Evolutionary conservation across 2,888 invertebrate genomes (phyloP).

Genomic region (Metalampra italica): DNA sequence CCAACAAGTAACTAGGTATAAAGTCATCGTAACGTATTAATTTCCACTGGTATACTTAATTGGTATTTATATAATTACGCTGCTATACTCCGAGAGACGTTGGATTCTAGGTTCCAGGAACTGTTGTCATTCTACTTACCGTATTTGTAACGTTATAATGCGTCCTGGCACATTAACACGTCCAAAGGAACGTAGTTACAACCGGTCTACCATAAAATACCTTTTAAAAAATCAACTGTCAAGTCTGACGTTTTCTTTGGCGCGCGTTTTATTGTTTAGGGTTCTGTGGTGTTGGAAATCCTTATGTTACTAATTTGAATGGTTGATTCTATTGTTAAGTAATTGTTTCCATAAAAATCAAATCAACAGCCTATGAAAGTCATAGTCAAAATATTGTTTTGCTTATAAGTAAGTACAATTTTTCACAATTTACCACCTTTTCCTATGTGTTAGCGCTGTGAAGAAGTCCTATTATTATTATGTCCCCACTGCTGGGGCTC

Average conservation of each 20-base stretch:
- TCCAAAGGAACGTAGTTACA: slow-evolving; percentile 1
- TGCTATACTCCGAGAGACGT: too few species aligned
- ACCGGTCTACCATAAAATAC: slow-evolving; percentile 6
- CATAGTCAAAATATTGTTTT: too few species aligned
- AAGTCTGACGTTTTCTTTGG: slow-evolving; percentile 17
- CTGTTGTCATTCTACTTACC: not conserved
- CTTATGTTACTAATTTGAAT: not conserved
- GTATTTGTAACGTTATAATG: slow-evolving; percentile 9
- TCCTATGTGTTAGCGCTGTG: too few species aligned
- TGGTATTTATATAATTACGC: too few species aligned
- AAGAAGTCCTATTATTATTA: too few species aligned
- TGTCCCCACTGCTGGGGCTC: too few species aligned
- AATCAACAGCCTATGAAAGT: too few species aligned
- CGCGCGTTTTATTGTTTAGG: slow-evolving; percentile 14
- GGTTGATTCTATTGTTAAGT: not conserved
- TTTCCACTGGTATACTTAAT: not conserved
- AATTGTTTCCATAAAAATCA: too few species aligned
- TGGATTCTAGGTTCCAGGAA: not conserved
- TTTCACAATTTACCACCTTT: too few species aligned
- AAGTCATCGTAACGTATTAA: not conserved
- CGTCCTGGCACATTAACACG: slow-evolving; percentile 9
- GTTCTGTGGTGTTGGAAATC: slow-evolving; percentile 2
- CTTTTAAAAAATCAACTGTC: slow-evolving; percentile 18
- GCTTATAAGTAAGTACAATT: too few species aligned
- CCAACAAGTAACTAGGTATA: too few species aligned